Conservation (phyloP, 2,797 vertebrate genomes). For the Manis crassicaudata region DNA sequence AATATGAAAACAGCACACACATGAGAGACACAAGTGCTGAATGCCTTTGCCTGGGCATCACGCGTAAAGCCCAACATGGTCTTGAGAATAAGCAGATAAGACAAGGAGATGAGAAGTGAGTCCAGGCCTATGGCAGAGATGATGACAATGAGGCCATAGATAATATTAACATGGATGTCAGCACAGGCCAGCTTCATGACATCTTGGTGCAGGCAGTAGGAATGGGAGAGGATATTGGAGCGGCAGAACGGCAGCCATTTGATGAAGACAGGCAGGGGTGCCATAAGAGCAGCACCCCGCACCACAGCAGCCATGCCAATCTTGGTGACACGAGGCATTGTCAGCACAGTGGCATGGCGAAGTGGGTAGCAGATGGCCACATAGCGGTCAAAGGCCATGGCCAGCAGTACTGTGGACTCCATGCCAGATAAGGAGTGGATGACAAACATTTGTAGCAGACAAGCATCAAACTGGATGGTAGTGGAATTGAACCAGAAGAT, state of each 20-base stretch:
- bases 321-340: conserved; percentile 70
- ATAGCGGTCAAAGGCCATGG: conserved; percentile 90
- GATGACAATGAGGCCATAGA: conserved; percentile 81
- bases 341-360: conserved; percentile 86
- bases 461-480: conserved; percentile 78
- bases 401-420: conserved; percentile 84
- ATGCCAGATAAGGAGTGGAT: conserved; percentile 84
- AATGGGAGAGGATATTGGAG: conserved; percentile 79
- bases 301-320: conserved; percentile 75
- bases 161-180: conserved; percentile 72
- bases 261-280: conserved; percentile 77
- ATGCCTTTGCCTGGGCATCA: conserved; percentile 76
- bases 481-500: conserved; percentile 81
- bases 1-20: conserved; percentile 81
- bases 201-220: conserved; percentile 81
- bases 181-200: conserved; percentile 82
- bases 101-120: conserved; percentile 77
- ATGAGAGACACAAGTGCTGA: conserved; percentile 80
- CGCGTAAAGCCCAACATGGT: conserved; percentile 76
- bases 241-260: conserved; percentile 68
- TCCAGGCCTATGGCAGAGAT: conserved; percentile 80
- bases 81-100: conserved; percentile 79
- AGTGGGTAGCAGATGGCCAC: conserved; percentile 88
- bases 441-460: conserved; percentile 82
- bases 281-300: conserved; percentile 76